Conservation (phyloP, 2,888 invertebrate genomes). For the Carabus problematicus region DNA sequence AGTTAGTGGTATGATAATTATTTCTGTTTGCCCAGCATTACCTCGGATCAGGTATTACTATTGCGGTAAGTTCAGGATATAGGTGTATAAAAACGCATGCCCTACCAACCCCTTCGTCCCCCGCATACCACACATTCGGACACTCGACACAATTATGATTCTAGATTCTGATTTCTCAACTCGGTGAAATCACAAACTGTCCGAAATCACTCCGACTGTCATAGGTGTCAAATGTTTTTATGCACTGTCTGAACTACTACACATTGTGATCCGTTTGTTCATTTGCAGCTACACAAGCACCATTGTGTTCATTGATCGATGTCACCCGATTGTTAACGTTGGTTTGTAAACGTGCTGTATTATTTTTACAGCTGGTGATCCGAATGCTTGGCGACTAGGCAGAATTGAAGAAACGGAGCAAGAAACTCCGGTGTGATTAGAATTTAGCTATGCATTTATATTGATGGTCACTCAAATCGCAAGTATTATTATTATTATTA, state of each 20-base stretch:
- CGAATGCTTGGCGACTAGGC: slow-evolving; percentile 81
- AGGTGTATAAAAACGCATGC: slow-evolving; percentile 32
- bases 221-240: slow-evolving; percentile 18
- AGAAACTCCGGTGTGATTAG: slow-evolving; percentile 77
- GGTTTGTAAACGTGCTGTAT: slow-evolving; percentile 11
- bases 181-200: too few relatives aligned
- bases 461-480: slow-evolving; percentile 26
- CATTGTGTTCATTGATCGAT: slow-evolving; percentile 17
- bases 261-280: slow-evolving; percentile 15
- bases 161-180: background rate
- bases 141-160: slow-evolving; percentile 28
- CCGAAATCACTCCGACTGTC: background rate
- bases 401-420: slow-evolving; percentile 83
- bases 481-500: slow-evolving; percentile 28
- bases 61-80: slow-evolving; percentile 64
- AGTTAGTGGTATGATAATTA: slow-evolving; percentile 43
- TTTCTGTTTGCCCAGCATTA: slow-evolving; percentile 59
- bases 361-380: slow-evolving; percentile 70
- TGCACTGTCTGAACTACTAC: slow-evolving; percentile 29
- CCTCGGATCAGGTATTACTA: slow-evolving; percentile 72
- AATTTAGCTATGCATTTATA: slow-evolving; percentile 10
- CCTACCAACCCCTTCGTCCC: background rate
- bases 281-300: slow-evolving; percentile 28
- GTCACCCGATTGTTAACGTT: slow-evolving; percentile 15
- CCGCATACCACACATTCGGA: slow-evolving; percentile 13